Percentiles rank a stretch among this genome's conserved stretches.
phyloP scores from a whole-genome alignment of 2,797 vertebrate species.

The Trachops cirrhosus region DNA sequence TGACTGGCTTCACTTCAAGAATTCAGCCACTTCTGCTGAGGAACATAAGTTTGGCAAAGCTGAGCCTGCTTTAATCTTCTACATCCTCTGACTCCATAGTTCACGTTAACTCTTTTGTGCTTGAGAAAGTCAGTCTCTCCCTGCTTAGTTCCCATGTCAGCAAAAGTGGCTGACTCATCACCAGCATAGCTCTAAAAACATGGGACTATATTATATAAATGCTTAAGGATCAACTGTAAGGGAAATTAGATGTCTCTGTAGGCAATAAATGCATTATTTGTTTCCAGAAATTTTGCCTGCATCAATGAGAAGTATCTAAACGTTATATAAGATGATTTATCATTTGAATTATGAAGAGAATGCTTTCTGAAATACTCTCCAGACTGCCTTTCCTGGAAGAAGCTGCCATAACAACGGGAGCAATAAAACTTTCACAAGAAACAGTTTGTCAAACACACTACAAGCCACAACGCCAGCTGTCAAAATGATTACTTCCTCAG shows the following conservation, averaged over 20 bases:
- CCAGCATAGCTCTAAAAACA: background rate
- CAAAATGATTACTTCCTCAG: conserved; percentile 34
- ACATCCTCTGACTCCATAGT: background rate
- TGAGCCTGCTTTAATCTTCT: background rate
- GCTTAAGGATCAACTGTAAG: background rate
- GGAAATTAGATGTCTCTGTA: background rate
- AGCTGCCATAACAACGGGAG: conserved; percentile 48
- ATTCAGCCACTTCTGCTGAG: background rate
- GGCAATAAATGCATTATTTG: background rate
- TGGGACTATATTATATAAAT: background rate
- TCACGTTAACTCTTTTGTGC: background rate
- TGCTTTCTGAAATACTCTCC: conserved; percentile 42
- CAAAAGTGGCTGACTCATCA: background rate
- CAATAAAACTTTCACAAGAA: conserved; percentile 58
- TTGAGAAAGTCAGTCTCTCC: background rate
- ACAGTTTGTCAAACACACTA: conserved; percentile 26
- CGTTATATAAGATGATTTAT: conserved; percentile 40
- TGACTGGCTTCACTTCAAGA: conserved; percentile 1
- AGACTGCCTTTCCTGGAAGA: conserved; percentile 42
- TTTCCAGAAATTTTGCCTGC: background rate
- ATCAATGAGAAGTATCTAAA: background rate
- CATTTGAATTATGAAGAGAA: conserved; percentile 10
- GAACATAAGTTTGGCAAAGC: conserved; percentile 22
- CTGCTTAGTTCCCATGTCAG: background rate
- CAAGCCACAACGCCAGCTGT: background rate